phyloP scores from a whole-genome alignment of 2,797 vertebrate genomes.

The Syndactyla subalaris region DNA sequence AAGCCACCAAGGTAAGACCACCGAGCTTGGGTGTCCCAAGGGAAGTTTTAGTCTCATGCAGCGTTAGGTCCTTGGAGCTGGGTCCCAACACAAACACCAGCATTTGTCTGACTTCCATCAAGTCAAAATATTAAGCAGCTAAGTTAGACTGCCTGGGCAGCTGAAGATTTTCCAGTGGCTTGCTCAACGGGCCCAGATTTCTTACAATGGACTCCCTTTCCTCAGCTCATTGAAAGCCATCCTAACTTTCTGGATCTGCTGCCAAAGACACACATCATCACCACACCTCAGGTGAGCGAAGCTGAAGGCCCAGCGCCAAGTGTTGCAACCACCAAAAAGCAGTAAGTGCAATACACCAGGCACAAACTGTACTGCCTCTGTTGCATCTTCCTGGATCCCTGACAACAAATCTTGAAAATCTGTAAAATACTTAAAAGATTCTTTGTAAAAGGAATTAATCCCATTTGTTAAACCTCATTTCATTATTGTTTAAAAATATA shows the following conservation, averaged over 20 bases:
- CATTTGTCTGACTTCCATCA: background rate
- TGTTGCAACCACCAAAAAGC: background rate
- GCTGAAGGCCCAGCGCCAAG: background rate
- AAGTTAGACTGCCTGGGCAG: background rate
- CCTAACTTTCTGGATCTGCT: background rate
- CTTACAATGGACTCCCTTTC: background rate
- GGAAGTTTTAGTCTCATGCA: background rate
- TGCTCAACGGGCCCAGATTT: background rate
- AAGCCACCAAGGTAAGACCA: background rate
- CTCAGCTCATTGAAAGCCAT: background rate
- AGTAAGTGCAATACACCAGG: background rate
- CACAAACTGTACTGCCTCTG: background rate
- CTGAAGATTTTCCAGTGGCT: background rate
- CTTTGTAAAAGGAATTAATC: background rate
- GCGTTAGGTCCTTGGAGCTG: background rate
- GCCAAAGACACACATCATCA: background rate
- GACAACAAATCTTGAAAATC: background rate
- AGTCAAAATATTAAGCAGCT: background rate
- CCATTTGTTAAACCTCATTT: background rate
- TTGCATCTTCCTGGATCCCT: background rate
- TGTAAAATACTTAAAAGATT: background rate
- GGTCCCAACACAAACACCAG: background rate
- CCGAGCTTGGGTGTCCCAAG: rapidly evolving
- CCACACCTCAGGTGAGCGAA: constrained; percentile 47
- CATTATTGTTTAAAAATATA: background rate